Percentiles rank a stretch among this genome's conserved stretches.
These are phyloP conservation scores for Percina caprodes DNA, from an alignment of 2,113 vertebrate genomes.

Conservation along the genomic window DNA sequence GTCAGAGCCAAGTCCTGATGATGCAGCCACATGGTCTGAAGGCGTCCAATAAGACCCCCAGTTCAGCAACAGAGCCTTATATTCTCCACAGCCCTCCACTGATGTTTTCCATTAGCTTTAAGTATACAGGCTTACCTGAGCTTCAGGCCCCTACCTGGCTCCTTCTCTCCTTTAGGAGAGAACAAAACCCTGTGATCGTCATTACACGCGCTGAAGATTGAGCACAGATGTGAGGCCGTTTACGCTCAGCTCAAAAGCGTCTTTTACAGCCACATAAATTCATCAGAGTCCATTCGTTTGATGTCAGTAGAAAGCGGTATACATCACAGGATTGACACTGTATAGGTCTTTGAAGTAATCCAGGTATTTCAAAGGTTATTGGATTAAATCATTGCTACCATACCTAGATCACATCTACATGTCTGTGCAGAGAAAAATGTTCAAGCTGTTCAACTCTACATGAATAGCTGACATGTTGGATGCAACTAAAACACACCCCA, in stretches of 20 bases:
- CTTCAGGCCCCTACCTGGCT: slow-evolving; percentile 64
- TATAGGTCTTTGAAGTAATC: slow-evolving; percentile 68
- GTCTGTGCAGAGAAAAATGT: not conserved
- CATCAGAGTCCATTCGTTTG: slow-evolving; percentile 72
- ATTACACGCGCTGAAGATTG: slow-evolving; percentile 75
- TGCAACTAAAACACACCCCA: not conserved
- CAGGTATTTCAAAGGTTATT: slow-evolving; percentile 28
- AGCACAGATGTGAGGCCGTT: slow-evolving; percentile 79
- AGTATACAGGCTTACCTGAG: slow-evolving; percentile 54
- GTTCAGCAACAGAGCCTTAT: slow-evolving; percentile 20
- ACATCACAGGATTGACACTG: slow-evolving; percentile 54
- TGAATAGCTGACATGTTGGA: no score
- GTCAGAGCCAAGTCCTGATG: slow-evolving; percentile 16
- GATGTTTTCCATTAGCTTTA: slow-evolving; percentile 67
- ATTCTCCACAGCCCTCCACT: slow-evolving; percentile 34
- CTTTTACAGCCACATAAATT: slow-evolving; percentile 81
- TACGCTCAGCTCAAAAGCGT: slow-evolving; percentile 59
- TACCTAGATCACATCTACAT: slow-evolving; percentile 9
- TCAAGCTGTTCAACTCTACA: not conserved
- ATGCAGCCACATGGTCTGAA: slow-evolving; percentile 45
- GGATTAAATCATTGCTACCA: slow-evolving; percentile 36
- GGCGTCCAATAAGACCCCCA: slow-evolving; percentile 23
- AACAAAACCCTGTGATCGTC: slow-evolving; percentile 78
- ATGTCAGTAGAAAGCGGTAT: slow-evolving; percentile 60
- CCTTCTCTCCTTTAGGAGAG: slow-evolving; percentile 49